A percentile compares a stretch with the other conserved stretches of the same genome.
Conservation (phyloP, 2,797 vertebrate species). For the Limnodromus scolopaceus region DNA sequence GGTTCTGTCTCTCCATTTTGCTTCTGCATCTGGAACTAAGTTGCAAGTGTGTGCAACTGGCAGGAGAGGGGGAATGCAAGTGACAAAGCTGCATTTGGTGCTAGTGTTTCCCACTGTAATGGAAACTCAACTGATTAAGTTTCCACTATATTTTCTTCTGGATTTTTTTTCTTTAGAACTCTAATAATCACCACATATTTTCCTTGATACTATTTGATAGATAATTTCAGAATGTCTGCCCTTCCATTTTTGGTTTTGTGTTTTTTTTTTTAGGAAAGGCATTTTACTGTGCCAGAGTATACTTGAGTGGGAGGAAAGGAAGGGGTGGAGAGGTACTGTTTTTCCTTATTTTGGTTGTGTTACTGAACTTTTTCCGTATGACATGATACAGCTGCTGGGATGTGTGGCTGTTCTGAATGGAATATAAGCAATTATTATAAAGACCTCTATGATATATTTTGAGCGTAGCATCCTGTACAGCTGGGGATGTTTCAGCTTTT, state of each 20-base stretch:
- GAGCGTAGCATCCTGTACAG: not conserved
- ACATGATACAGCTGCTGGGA: not conserved
- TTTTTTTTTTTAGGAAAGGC: rapidly evolving
- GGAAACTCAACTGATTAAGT: not conserved
- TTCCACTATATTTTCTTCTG: not conserved
- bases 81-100: not conserved
- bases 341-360: not conserved
- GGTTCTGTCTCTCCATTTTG: not conserved
- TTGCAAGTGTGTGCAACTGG: not conserved
- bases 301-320: not conserved
- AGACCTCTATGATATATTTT: not conserved
- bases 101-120: not conserved
- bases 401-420: not conserved
- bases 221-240: not conserved
- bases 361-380: not conserved
- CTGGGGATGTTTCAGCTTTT: not conserved
- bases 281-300: not conserved
- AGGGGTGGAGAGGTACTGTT: not conserved
- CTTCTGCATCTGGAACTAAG: not conserved
- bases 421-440: not conserved
- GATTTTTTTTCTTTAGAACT: not conserved
- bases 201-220: not conserved
- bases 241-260: not conserved
- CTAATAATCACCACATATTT: not conserved
- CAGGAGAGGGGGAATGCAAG: not conserved